phyloP scores from a whole-genome alignment of 2,888 invertebrate genomes.

The Fragum sueziense region DNA sequence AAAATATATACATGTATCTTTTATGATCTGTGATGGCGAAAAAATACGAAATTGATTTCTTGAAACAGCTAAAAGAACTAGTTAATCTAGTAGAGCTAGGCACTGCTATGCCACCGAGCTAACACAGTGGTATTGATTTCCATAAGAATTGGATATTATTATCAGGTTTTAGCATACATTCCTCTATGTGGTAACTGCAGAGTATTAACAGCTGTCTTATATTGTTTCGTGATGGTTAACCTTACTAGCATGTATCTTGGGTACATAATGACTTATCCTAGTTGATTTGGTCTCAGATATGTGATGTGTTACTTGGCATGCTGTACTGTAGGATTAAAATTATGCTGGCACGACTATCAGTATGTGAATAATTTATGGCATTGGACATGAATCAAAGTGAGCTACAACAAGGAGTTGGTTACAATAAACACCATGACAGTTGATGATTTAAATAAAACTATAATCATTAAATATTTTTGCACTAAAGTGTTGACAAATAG shows the following conservation, averaged over 20 bases:
- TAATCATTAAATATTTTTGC: too few relatives aligned
- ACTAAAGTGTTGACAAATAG: not conserved
- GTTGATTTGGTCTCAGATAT: conserved; percentile 7
- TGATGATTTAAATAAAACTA: too few relatives aligned
- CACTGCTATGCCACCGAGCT: conserved; percentile 37
- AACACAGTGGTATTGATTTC: conserved; percentile 58
- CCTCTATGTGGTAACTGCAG: conserved; percentile 35
- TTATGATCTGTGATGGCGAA: not conserved
- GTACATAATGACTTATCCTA: not conserved
- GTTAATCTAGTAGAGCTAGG: conserved; percentile 9
- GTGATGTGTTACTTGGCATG: conserved; percentile 30
- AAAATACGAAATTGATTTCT: conserved; percentile 14
- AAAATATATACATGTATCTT: too few relatives aligned
- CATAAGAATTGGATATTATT: conserved; percentile 60
- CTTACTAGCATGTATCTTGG: conserved; percentile 22
- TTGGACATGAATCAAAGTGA: conserved; percentile 22
- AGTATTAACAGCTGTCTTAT: conserved; percentile 18
- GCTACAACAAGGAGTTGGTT: too few relatives aligned
- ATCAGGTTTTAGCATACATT: conserved; percentile 53
- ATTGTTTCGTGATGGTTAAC: conserved; percentile 19
- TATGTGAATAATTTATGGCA: conserved; percentile 73
- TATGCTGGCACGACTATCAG: conserved; percentile 65
- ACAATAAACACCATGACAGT: too few relatives aligned
- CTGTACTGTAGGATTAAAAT: conserved; percentile 57
- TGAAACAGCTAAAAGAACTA: conserved; percentile 10